Conservation (phyloP, 2,797 vertebrate species). For the Cygnus olor region DNA sequence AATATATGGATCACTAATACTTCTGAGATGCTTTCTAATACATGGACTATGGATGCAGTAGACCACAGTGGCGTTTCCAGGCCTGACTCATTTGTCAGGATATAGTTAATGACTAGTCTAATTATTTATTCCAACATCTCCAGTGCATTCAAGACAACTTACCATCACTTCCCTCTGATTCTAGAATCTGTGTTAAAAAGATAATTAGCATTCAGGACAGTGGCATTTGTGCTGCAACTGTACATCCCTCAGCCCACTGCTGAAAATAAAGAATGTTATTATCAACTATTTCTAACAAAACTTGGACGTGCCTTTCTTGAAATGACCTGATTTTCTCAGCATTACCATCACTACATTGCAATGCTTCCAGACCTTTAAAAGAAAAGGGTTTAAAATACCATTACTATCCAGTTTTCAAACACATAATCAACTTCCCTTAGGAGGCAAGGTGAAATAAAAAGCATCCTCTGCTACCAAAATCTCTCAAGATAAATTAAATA, state of each 20-base stretch:
- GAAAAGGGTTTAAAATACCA: not conserved
- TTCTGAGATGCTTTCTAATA: not conserved
- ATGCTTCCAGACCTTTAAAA: not conserved
- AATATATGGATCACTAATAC: not conserved
- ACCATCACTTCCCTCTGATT: constrained; percentile 6
- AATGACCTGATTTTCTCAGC: not conserved
- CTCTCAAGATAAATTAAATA: constrained; percentile 21
- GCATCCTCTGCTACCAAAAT: not conserved
- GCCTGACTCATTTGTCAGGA: not conserved
- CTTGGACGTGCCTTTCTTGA: not conserved
- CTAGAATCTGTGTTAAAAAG: not conserved
- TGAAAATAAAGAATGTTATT: not conserved
- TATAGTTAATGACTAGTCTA: not conserved
- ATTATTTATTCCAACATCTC: constrained; percentile 8
- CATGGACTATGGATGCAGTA: not conserved
- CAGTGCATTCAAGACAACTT: not conserved
- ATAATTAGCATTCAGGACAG: not conserved
- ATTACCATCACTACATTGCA: not conserved
- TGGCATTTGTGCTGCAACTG: not conserved
- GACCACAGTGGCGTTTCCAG: constrained; percentile 11
- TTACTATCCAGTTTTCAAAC: not conserved
- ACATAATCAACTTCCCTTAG: not conserved
- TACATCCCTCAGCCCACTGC: not conserved
- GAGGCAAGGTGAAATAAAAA: constrained; percentile 36
- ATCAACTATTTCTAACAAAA: not conserved